These are phyloP conservation scores for Onthophagus taurus DNA, from an alignment of 1,140 invertebrate genomes.

Conservation along the genomic window DNA sequence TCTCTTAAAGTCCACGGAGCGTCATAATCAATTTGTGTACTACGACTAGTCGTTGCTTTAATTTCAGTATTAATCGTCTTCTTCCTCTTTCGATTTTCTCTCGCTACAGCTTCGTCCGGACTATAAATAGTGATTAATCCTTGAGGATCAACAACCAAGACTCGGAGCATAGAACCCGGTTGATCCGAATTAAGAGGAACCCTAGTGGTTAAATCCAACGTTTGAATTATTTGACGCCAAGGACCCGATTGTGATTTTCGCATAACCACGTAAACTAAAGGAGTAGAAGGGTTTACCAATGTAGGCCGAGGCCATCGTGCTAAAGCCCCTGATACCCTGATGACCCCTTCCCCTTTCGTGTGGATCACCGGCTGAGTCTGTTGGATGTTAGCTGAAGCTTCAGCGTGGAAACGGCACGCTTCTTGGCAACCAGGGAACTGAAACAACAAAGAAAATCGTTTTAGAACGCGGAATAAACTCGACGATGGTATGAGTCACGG, in stretches of 20 bases:
- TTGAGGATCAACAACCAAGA: slow-evolving; percentile 53
- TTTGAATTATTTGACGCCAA: slow-evolving; percentile 59
- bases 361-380: slow-evolving; percentile 55
- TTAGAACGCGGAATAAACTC: too few species aligned
- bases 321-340: slow-evolving; percentile 45
- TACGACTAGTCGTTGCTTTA: slow-evolving; percentile 46
- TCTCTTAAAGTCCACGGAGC: slow-evolving; percentile 52
- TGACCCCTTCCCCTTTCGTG: slow-evolving; percentile 54
- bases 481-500: too few species aligned
- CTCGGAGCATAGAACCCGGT: slow-evolving; percentile 48
- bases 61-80: slow-evolving; percentile 49
- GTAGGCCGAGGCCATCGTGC: slow-evolving; percentile 51
- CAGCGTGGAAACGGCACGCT: slow-evolving; percentile 55
- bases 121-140: slow-evolving; percentile 59
- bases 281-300: slow-evolving; percentile 36
- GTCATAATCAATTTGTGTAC: slow-evolving; percentile 38
- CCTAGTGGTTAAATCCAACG: slow-evolving; percentile 47
- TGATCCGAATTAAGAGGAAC: slow-evolving; percentile 45
- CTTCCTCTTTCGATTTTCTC: slow-evolving; percentile 37
- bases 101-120: slow-evolving; percentile 42
- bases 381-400: slow-evolving; percentile 44
- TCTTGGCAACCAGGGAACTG: slow-evolving; percentile 60
- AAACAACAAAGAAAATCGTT: slow-evolving; percentile 34
- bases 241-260: slow-evolving; percentile 47
- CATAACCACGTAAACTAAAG: slow-evolving; percentile 61